Conservation (phyloP, 2,113 vertebrate genomes). For the Albula goreensis region DNA sequence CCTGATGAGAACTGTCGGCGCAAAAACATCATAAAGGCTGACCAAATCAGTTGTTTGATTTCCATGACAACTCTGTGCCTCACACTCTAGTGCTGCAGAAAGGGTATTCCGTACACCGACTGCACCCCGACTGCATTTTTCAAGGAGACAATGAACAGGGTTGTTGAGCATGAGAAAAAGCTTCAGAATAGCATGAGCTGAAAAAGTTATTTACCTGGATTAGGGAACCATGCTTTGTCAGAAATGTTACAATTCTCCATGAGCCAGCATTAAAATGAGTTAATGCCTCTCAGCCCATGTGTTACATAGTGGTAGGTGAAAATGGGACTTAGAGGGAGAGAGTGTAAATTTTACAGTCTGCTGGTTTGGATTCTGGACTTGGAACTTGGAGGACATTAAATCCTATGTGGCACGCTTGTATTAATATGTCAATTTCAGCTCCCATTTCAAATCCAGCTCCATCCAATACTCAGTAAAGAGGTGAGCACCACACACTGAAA, state of each 20-base stretch:
- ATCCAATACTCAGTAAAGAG: neutral
- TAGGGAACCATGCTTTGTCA: slow-evolving; percentile 1
- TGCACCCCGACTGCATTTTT: slow-evolving; percentile 1
- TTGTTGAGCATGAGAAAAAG: neutral
- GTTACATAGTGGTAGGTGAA: neutral
- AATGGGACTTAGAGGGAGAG: neutral
- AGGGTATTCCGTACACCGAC: neutral
- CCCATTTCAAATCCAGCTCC: neutral
- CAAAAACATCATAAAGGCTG: neutral
- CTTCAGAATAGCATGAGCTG: neutral
- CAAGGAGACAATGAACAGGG: neutral
- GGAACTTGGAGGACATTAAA: neutral
- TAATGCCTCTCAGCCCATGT: neutral
- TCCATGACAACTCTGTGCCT: neutral
- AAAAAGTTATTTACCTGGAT: neutral
- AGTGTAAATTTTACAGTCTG: neutral
- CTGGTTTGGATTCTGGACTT: neutral
- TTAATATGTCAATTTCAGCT: neutral
- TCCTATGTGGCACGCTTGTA: neutral
- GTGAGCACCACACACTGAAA: neutral
- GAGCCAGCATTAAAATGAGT: neutral
- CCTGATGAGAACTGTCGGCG: slow-evolving; percentile 4
- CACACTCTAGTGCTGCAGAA: neutral
- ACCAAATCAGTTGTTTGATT: neutral
- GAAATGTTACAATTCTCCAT: neutral